A percentile compares a stretch with the other conserved stretches of the same genome.
Evolutionary conservation across 2,113 vertebrate genomes (phyloP).

Genomic region (Pionites leucogaster): DNA sequence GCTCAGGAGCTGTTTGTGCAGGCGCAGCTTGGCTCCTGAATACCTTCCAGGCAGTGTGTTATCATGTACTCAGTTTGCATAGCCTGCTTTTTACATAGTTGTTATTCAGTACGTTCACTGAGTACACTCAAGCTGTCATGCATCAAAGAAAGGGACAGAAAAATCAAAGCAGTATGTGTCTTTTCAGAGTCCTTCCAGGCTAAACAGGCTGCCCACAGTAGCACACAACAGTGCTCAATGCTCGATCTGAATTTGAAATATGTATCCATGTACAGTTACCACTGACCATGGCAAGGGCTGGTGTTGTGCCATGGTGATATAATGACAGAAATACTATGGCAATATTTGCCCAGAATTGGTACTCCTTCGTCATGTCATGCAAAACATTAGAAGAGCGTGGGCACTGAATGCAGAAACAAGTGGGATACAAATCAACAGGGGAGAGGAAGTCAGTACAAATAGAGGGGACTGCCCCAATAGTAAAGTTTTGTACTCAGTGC

Average conservation of each 20-base stretch:
- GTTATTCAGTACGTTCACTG: background rate
- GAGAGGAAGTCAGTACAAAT: background rate
- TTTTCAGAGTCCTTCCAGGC: background rate
- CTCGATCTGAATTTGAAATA: background rate
- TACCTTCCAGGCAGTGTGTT: background rate
- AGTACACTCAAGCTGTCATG: background rate
- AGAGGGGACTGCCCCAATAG: background rate
- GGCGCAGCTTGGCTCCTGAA: background rate
- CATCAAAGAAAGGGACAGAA: background rate
- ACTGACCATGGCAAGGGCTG: fast-evolving
- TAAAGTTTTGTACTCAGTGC: background rate
- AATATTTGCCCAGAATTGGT: background rate
- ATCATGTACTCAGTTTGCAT: background rate
- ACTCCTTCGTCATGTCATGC: background rate
- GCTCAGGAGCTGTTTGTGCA: background rate
- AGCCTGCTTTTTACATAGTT: background rate
- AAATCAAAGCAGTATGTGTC: background rate
- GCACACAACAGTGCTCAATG: background rate
- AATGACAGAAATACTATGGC: background rate
- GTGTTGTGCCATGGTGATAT: fast-evolving
- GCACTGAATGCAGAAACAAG: background rate
- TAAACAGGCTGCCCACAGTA: background rate
- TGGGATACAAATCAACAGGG: background rate
- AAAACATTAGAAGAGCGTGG: background rate
- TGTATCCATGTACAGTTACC: background rate